Conservation (phyloP, 2,113 vertebrate species). For the Thermophis baileyi region DNA sequence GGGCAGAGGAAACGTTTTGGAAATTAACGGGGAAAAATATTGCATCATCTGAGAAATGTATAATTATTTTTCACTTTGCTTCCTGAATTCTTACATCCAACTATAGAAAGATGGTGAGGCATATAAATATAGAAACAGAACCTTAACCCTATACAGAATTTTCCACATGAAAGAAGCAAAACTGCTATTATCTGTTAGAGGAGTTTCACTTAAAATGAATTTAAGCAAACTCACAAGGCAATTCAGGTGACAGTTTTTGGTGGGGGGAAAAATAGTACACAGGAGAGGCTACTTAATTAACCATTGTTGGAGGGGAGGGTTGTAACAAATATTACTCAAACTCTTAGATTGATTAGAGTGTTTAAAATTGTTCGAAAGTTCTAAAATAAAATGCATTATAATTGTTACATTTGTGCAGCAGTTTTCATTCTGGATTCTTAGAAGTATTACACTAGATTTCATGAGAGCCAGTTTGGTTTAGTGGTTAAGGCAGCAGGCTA, state of each 20-base stretch:
- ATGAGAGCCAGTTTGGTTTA: neutral
- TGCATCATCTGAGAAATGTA: neutral
- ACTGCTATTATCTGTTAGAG: neutral
- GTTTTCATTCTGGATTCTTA: neutral
- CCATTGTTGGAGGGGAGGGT: neutral
- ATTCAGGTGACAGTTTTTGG: slow-evolving; percentile 23
- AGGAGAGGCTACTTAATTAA: slow-evolving; percentile 32
- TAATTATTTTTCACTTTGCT: slow-evolving; percentile 1
- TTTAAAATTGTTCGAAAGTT: neutral
- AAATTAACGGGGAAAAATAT: slow-evolving; percentile 7
- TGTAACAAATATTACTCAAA: neutral
- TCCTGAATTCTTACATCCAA: neutral
- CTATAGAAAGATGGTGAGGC: neutral
- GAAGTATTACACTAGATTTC: neutral
- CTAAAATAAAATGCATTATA: neutral
- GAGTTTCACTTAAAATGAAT: slow-evolving; percentile 13
- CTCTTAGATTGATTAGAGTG: slow-evolving; percentile 8
- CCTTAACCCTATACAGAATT: slow-evolving; percentile 6
- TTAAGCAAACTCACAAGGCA: slow-evolving; percentile 28
- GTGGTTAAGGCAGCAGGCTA: neutral
- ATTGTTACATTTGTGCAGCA: neutral
- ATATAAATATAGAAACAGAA: neutral
- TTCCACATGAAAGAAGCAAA: neutral
- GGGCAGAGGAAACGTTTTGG: neutral
- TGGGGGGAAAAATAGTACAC: accelerated